These are phyloP conservation scores for Centroberyx gerrardi DNA, from an alignment of 2,797 vertebrate genomes.

Conservation along the genomic window DNA sequence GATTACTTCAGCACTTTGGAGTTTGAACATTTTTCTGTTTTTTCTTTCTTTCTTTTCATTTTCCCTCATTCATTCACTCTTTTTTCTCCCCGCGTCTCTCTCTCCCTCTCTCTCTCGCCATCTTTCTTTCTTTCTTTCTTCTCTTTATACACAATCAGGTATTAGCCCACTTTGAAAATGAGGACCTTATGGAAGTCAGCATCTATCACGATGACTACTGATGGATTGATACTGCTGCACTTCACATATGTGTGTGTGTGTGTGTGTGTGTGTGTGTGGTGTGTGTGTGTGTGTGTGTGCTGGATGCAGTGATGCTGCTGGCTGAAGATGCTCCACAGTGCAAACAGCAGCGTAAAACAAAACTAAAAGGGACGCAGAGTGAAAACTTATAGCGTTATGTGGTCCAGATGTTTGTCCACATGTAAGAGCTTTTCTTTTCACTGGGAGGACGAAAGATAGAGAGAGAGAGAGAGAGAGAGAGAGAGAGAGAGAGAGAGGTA, in stretches of 20 bases:
- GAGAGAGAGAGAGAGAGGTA: background rate
- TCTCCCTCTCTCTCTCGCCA: slow-evolving; percentile 33
- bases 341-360: slow-evolving; percentile 51
- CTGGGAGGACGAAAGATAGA: background rate
- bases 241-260: background rate
- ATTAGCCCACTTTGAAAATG: slow-evolving; percentile 40
- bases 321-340: slow-evolving; percentile 23
- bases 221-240: slow-evolving; percentile 20
- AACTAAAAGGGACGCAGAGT: slow-evolving; percentile 19
- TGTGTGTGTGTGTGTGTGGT: slow-evolving; percentile 7
- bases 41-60: slow-evolving; percentile 62
- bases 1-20: slow-evolving; percentile 81
- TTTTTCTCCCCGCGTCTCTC: slow-evolving; percentile 27
- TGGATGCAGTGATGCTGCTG: background rate
- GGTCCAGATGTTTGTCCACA: slow-evolving; percentile 46
- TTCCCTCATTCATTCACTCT: slow-evolving; percentile 56
- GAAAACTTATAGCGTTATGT: slow-evolving; percentile 37
- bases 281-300: slow-evolving; percentile 19
- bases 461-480: background rate
- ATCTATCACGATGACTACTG: slow-evolving; percentile 45
- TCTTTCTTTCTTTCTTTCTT: slow-evolving; percentile 10
- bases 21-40: slow-evolving; percentile 66
- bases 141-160: slow-evolving; percentile 42
- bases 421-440: background rate
- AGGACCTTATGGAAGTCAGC: slow-evolving; percentile 36